Base-by-base conservation (phyloP, 1,140 invertebrate species). In the Drosophila bifasciata region DNA sequence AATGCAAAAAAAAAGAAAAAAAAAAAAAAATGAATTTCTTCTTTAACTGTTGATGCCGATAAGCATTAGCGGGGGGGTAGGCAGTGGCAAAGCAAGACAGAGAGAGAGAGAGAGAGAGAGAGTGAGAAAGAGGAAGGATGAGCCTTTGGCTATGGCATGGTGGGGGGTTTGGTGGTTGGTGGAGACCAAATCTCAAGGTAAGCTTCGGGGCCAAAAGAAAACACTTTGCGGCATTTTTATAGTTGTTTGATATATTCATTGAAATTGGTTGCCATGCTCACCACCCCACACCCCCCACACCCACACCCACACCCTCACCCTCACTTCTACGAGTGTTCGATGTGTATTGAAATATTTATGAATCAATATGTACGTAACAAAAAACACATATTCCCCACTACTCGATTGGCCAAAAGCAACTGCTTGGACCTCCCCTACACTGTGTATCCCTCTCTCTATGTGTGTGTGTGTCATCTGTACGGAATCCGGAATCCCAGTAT, bases 181-280 rank as follows among this genome's bases (percentile, higher is more conserved):
- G 39, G 32, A 28, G 16, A n/a, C 23, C 15, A 17, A 39, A 59
- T 49, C 66, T 76, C 72, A 86, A 86, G 83, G 77, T 86, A 80
- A 81, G 67, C 64, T 55, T 21, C 5, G 45, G 45, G 60, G 51
- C 28, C 28, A 68, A 68, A 85, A 75, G 76, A 86, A 85, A 86
- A 86, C 81, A 86, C 81, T 86, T 86, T 86, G 84, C 74, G 81
- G 83, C 84, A 86, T 86, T 86, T 86, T 86, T 86, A 86, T 86
- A 86, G 81, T 86, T 74, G 70, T 88, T 86, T 86, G 80, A 84
- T 84, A 86, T 86, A 86, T 86, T 86, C 81, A 86, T 85, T 86
- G 81, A 86, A 81, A 86, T 85, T 86, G 83, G 77, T 86, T 72
- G 55, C 36, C 64, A 68, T 44, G 56, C 58, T 58, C 28, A n/a